Evolutionary conservation across 2,888 invertebrate genomes (phyloP), one percentile per base, ranked within the genome.

Genomic region (Pterobdella sp.): DNA sequence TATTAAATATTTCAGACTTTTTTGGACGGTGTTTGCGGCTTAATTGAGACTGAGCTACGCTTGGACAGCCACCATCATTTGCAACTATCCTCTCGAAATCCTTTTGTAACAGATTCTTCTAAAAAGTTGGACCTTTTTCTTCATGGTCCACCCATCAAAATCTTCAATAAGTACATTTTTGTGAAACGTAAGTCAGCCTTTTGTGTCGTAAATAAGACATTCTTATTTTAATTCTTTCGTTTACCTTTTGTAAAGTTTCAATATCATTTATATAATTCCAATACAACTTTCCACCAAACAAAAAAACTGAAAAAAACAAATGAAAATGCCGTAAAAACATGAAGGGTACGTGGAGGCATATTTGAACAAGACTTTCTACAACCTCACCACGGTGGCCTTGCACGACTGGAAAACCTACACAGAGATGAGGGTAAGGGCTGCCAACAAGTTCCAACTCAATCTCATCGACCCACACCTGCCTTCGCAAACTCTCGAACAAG

Each of bases 351-450:
- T 94, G 10, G 95, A 95, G 82, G 89, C 92, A 81, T 95, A 96
- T 84, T 87, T 98, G 77, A 93, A 94, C 80, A 90, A 89, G 77
- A 94, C 92, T 82, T 97, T 96, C 85, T 98, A 98, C 84, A 96
- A 97, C 86, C 86, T 97, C 79, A 96, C 96, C 0, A 94, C 96
- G 0, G 94, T 98, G 37, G 94, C 96, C 7, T 86, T 96, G 66
- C 94, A 97, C 78, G 95, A 98, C 84, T 97, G 96, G 94, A 91
- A 91, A 83, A 94, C 94, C 0, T 98, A 98, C 82, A 91, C 93
- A 29, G 93, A 94, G 85, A 98, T 98, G 97, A 88, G 94, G 75
- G 90, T 91, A 81, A 87, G 97, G 83, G 97, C 95, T 0, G 87
- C 79, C 80, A 88, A 91, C 78, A 92, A 94, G 82, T 90, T 92